Evolutionary conservation across 2,113 vertebrate species (phyloP), one percentile per base, ranked within the genome.

Genomic region (Rissa tridactyla): DNA sequence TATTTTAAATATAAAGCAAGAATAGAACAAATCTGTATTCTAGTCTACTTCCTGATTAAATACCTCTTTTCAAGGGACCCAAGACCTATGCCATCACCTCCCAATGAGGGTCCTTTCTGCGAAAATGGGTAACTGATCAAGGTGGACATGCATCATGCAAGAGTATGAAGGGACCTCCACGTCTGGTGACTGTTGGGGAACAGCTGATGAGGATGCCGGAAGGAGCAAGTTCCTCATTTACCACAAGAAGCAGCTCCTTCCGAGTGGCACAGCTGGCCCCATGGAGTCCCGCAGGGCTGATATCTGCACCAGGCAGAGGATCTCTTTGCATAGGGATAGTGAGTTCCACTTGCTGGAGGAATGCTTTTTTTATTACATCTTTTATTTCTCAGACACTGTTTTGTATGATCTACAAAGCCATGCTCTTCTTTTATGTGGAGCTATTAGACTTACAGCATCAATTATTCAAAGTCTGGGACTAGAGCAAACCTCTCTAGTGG

Each of bases 391-490:
- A 69, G 49, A 49, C 18, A 54, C 16, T 42, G 6, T 6, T 75
- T 58, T 89, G 86, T 54, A 91, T 29, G 52, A 95, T 57, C 52
- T 87, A 88, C 69, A 72, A 82, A 84, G 70, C 42, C 55, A 51
- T 26, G 22, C 38, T 82, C 42, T 84, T 87, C 55, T 52, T 85
- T 94, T 89, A 84, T 46, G 47, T 82, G 47, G 27, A 94, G 36
- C n/a, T 88, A 49, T 46, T 79, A 78, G 83, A 89, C 72, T 89
- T 54, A 60, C 0, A 7, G 62, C 46, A 92, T 92, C 70, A 86
- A 68, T 87, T 95, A 91, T 88, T 96, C 70, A 82, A 90, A 85
- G 78, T 49, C 32, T 92, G 62, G 12, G 52, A 82, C 57, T 23
- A 65, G 15, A 34, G 30, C 10, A 94, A 88, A 62, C 36, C 61